Percentiles rank a stretch among this genome's conserved stretches.
These are phyloP conservation scores for Rhinoderma darwinii DNA, from an alignment of 2,113 vertebrate genomes.

Conservation along the genomic window DNA sequence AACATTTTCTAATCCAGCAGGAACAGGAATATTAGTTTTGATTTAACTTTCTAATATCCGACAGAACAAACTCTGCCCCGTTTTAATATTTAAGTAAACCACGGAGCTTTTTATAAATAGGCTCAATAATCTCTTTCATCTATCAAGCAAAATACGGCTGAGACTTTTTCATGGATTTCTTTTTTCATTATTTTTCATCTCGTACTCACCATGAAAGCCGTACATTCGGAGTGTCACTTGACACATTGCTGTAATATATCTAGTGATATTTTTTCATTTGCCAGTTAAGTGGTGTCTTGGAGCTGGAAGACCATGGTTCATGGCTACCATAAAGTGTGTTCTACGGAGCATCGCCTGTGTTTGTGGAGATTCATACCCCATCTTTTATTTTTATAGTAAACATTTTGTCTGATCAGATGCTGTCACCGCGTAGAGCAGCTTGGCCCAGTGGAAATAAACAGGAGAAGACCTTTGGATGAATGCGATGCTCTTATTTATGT, in stretches of 20 bases:
- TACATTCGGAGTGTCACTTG: conserved; percentile 30
- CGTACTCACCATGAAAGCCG: not conserved
- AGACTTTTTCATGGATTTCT: not conserved
- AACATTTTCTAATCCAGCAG: not conserved
- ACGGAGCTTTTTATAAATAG: conserved; percentile 11
- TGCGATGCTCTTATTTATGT: conserved; percentile 83
- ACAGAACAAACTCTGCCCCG: not conserved
- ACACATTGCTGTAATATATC: conserved; percentile 37
- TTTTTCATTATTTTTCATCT: conserved; percentile 13
- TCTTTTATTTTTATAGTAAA: conserved; percentile 57
- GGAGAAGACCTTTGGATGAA: conserved; percentile 76
- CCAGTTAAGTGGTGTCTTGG: conserved; percentile 43
- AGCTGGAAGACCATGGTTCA: conserved; percentile 41
- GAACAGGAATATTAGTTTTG: not conserved
- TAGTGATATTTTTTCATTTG: conserved; percentile 49
- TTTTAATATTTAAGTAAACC: conserved; percentile 27
- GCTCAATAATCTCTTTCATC: conserved; percentile 21
- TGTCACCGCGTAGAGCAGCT: conserved; percentile 64
- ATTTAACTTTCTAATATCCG: not conserved
- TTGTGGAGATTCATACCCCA: conserved; percentile 47
- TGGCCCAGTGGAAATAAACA: conserved; percentile 72
- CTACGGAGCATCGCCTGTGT: conserved; percentile 29
- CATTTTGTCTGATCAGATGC: conserved; percentile 76
- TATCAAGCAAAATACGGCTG: conserved; percentile 17
- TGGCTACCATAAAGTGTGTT: conserved; percentile 21